phyloP scores from a whole-genome alignment of 2,797 vertebrate species.

The Spinus pinus region DNA sequence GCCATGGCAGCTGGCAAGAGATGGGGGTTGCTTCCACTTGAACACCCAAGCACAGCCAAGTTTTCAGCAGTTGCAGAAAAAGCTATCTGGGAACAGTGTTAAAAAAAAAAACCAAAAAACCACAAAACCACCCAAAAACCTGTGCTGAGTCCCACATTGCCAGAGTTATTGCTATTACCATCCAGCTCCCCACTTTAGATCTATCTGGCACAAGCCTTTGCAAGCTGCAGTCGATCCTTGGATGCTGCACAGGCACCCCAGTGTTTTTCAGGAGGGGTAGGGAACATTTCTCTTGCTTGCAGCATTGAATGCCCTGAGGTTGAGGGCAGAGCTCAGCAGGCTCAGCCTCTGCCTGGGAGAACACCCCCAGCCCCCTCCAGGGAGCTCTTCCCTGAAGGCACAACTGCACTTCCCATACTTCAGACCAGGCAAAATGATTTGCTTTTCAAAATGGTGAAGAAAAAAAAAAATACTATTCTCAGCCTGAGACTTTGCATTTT shows the following conservation, averaged over 20 bases:
- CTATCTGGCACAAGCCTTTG: background rate
- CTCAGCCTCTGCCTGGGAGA: background rate
- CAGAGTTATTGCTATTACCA: background rate
- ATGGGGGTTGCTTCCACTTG: slow-evolving; percentile 34
- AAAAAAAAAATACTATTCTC: slow-evolving; percentile 20
- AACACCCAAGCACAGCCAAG: slow-evolving; percentile 40
- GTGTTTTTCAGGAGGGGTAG: background rate
- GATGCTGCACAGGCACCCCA: background rate
- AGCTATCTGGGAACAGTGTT: background rate
- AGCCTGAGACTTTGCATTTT: slow-evolving; percentile 62
- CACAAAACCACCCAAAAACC: background rate
- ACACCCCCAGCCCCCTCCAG: background rate
- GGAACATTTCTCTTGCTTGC: background rate
- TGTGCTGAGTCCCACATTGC: background rate
- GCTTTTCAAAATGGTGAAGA: slow-evolving; percentile 44
- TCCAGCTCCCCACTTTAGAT: background rate
- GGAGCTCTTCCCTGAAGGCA: slow-evolving; percentile 15
- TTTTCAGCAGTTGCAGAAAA: slow-evolving; percentile 30
- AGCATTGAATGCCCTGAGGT: background rate
- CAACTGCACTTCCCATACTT: background rate
- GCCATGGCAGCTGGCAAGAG: slow-evolving; percentile 42
- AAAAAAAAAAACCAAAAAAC: background rate
- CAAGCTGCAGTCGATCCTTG: background rate
- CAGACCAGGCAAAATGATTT: slow-evolving; percentile 39
- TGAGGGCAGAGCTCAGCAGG: background rate